Evolutionary conservation across 2,797 vertebrate species (phyloP).

Genomic region (Remorina albescens): DNA sequence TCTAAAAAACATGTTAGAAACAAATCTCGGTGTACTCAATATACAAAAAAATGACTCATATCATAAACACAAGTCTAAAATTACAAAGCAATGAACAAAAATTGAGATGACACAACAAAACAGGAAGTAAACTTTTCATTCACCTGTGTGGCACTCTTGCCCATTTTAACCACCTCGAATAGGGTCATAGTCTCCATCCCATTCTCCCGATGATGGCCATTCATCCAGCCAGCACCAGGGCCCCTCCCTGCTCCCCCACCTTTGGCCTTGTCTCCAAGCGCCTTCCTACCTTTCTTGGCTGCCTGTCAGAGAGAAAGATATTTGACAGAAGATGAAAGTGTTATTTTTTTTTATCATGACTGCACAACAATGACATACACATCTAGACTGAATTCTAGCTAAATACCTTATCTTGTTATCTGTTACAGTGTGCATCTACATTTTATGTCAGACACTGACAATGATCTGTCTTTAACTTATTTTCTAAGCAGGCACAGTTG

Average conservation of each 20-base stretch:
- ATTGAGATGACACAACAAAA: background rate
- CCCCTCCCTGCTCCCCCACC: conserved; percentile 84
- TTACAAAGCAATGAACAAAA: background rate
- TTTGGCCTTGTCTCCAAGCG: conserved; percentile 89
- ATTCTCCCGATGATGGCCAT: conserved; percentile 97
- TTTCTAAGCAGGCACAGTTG: conserved; percentile 13
- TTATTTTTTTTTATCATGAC: too few relatives aligned
- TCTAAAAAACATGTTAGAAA: background rate
- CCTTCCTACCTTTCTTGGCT: conserved; percentile 92
- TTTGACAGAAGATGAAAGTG: background rate
- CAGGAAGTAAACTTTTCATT: background rate
- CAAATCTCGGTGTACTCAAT: background rate
- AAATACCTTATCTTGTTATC: conserved; percentile 1
- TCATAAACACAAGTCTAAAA: background rate
- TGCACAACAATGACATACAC: background rate
- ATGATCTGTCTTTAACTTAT: background rate
- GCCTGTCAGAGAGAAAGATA: conserved; percentile 75
- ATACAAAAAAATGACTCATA: background rate
- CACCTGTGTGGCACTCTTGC: conserved; percentile 99
- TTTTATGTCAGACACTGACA: conserved; percentile 19
- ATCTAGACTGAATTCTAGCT: background rate
- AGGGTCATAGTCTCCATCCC: conserved; percentile 96
- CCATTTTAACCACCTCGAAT: conserved; percentile 96
- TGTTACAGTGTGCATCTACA: background rate
- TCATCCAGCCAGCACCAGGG: conserved; percentile 85